phyloP scores from a whole-genome alignment of 2,888 invertebrate genomes.

The Ceriagrion tenellum region DNA sequence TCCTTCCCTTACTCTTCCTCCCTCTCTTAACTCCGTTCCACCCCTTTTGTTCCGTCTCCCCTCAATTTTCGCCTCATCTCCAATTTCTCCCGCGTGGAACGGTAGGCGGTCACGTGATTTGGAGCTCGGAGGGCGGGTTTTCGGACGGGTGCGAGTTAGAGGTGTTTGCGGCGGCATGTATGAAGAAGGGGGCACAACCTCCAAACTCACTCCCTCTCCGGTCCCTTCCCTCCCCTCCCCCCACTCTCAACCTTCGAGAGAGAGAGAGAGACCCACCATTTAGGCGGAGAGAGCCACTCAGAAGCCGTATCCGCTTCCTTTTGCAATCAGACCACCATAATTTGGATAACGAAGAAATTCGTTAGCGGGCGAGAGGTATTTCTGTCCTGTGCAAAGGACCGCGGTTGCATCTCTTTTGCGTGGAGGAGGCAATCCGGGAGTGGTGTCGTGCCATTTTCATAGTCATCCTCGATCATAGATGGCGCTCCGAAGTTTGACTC shows the following conservation, averaged over 20 bases:
- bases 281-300: background rate
- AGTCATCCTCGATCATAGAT: too few species aligned
- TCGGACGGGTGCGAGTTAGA: too few species aligned
- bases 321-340: constrained; percentile 41
- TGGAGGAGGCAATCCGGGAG: too few species aligned
- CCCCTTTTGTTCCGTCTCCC: background rate
- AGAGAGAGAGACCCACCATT: too few species aligned
- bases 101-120: constrained; percentile 54
- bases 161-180: too few species aligned
- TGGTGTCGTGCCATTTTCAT: too few species aligned
- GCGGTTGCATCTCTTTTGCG: too few species aligned
- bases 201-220: too few species aligned
- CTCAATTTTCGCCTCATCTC: background rate
- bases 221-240: background rate
- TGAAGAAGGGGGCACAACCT: too few species aligned
- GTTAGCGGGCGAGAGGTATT: background rate
- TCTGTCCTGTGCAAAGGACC: background rate
- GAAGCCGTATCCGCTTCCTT: constrained; percentile 15
- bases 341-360: constrained; percentile 53
- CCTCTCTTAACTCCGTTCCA: background rate
- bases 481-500: too few species aligned
- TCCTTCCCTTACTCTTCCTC: background rate
- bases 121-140: background rate
- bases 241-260: background rate
- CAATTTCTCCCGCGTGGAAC: constrained; percentile 45